Evolutionary conservation across 2,797 vertebrate species (phyloP).

Genomic region (Triplophysa bombifrons): DNA sequence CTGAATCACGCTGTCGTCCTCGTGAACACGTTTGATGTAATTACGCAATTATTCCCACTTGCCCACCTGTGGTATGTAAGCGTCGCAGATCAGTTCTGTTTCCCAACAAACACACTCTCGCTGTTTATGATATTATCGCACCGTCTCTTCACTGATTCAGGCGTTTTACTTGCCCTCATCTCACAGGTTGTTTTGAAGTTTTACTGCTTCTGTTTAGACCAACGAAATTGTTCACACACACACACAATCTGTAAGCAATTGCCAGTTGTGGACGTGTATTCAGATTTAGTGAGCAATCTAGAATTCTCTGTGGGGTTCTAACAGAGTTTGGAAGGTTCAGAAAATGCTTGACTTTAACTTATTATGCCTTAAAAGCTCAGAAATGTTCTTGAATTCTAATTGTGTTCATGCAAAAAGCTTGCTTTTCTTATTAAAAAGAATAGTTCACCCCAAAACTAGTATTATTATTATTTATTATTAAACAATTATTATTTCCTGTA

Average conservation of each 20-base stretch:
- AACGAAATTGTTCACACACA: neutral
- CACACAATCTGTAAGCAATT: neutral
- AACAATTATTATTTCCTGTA: too few species aligned
- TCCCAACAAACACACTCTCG: slow-evolving; percentile 78
- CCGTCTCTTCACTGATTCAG: neutral
- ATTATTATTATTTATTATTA: too few species aligned
- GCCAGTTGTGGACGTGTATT: neutral
- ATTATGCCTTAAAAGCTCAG: neutral
- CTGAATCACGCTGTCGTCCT: slow-evolving; percentile 79
- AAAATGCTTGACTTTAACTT: neutral
- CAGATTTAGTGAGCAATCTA: neutral
- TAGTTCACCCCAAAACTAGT: too few species aligned
- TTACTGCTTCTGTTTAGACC: neutral
- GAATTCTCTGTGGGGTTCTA: neutral
- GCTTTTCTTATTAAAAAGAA: neutral
- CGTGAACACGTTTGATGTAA: slow-evolving; percentile 85
- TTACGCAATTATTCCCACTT: slow-evolving; percentile 78
- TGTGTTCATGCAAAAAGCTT: neutral
- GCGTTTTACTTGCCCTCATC: neutral
- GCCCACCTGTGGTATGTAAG: slow-evolving; percentile 82
- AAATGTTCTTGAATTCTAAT: neutral
- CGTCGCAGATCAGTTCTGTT: slow-evolving; percentile 72
- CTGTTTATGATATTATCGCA: slow-evolving; percentile 54
- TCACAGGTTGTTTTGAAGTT: neutral
- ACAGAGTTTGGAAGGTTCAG: neutral